Conservation (phyloP, 2,797 vertebrate genomes). For the Phalloptychus januarius region DNA sequence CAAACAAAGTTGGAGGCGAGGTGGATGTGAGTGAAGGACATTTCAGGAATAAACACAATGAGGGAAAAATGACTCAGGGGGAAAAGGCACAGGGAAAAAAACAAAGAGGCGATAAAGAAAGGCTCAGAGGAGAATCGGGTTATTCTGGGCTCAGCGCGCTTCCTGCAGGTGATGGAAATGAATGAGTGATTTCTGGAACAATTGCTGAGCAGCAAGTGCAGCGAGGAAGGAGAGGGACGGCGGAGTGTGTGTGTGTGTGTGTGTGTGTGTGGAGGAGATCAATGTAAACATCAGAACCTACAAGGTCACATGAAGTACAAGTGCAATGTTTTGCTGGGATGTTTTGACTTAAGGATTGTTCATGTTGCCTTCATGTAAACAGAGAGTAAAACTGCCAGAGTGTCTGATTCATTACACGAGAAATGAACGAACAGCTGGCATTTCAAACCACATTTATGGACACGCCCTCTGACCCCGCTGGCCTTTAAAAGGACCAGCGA, state of each 20-base stretch:
- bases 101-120: conserved; percentile 75
- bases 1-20: conserved; percentile 7
- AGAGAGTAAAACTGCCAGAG: conserved; percentile 44
- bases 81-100: conserved; percentile 78
- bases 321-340: conserved; percentile 28
- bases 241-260: conserved; percentile 37
- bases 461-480: conserved; percentile 51
- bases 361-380: conserved; percentile 36
- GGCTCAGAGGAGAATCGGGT: conserved; percentile 66
- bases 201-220: conserved; percentile 70
- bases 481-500: conserved; percentile 69
- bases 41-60: conserved; percentile 69
- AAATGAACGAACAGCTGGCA: conserved; percentile 7
- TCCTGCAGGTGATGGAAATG: conserved; percentile 85
- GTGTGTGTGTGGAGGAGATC: conserved; percentile 20
- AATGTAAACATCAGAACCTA: conserved; percentile 57
- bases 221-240: conserved; percentile 49
- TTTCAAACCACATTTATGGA: conserved; percentile 20
- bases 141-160: conserved; percentile 77
- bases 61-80: conserved; percentile 69
- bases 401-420: conserved; percentile 32
- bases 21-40: conserved; percentile 56
- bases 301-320: conserved; percentile 52
- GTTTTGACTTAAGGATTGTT: conserved; percentile 41
- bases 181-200: conserved; percentile 77